Evolutionary conservation across 1,140 invertebrate genomes (phyloP).

Genomic region (Brachionus koreanus): DNA sequence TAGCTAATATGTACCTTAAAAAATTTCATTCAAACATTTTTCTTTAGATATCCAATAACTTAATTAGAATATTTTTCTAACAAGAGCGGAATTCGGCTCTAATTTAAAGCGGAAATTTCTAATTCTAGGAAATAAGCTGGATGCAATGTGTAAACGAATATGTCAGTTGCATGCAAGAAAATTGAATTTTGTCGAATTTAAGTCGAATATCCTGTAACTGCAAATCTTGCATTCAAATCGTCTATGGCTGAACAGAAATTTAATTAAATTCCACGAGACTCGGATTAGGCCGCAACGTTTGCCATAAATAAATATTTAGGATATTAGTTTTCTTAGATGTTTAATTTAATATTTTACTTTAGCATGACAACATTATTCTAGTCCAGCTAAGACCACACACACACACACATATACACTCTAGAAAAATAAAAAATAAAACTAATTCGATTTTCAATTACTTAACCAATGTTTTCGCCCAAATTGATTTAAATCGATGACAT

Average conservation of each 20-base stretch:
- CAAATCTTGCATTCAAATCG: constrained; percentile 4
- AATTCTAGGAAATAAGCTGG: constrained; percentile 26
- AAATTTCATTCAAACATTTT: not conserved
- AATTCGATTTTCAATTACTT: not conserved
- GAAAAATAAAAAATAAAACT: not conserved
- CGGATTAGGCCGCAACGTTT: not conserved
- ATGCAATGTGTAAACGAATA: not conserved
- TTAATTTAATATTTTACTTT: not conserved
- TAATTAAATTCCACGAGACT: constrained; percentile 7
- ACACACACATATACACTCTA: not conserved
- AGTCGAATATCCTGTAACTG: not conserved
- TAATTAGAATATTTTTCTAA: constrained; percentile 26
- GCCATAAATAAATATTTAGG: not conserved
- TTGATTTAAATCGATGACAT: constrained; percentile 23
- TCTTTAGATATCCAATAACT: constrained; percentile 13
- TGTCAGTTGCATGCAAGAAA: constrained; percentile 21
- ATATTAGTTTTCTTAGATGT: not conserved
- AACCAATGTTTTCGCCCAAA: not conserved
- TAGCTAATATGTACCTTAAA: not conserved
- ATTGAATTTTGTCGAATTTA: not conserved
- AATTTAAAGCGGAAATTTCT: constrained; percentile 33
- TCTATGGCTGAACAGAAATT: not conserved
- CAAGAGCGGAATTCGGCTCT: not conserved
- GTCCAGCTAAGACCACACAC: too few relatives aligned
- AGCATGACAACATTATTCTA: too few relatives aligned